Percentiles rank a stretch among this genome's conserved stretches.
These are phyloP conservation scores for Paramisgurnus dabryanus DNA, from an alignment of 2,113 vertebrate species.

Conservation along the genomic window DNA sequence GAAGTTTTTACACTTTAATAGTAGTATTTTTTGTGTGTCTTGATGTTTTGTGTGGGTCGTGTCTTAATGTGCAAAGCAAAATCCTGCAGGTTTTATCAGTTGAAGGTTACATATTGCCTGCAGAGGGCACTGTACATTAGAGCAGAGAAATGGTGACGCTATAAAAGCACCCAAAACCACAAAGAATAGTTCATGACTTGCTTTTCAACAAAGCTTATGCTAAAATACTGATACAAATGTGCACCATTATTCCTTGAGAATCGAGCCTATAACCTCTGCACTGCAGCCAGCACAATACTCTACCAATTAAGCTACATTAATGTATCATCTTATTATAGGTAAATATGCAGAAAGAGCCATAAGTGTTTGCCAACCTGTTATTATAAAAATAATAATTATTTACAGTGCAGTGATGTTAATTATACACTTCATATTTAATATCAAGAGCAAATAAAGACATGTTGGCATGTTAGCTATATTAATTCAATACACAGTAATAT, in stretches of 20 bases:
- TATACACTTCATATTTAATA: too few relatives aligned
- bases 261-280: too few relatives aligned
- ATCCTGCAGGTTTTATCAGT: neutral
- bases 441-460: neutral
- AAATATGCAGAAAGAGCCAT: too few relatives aligned
- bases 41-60: neutral
- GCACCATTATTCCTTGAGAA: too few relatives aligned
- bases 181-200: neutral
- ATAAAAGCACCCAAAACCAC: neutral
- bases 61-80: neutral
- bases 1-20: neutral
- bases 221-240: too few relatives aligned
- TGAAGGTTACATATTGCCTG: conserved; percentile 26
- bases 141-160: neutral
- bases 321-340: too few relatives aligned
- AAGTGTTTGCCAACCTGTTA: too few relatives aligned
- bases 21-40: neutral
- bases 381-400: too few relatives aligned
- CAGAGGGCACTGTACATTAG: conserved; percentile 44
- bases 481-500: neutral
- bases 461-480: neutral
- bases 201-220: neutral
- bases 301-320: too few relatives aligned
- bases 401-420: too few relatives aligned
- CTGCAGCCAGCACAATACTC: too few relatives aligned